A percentile compares a stretch with the other conserved stretches of the same genome.
phyloP scores from a whole-genome alignment of 2,888 invertebrate species.

The Limnephilus auricula region DNA sequence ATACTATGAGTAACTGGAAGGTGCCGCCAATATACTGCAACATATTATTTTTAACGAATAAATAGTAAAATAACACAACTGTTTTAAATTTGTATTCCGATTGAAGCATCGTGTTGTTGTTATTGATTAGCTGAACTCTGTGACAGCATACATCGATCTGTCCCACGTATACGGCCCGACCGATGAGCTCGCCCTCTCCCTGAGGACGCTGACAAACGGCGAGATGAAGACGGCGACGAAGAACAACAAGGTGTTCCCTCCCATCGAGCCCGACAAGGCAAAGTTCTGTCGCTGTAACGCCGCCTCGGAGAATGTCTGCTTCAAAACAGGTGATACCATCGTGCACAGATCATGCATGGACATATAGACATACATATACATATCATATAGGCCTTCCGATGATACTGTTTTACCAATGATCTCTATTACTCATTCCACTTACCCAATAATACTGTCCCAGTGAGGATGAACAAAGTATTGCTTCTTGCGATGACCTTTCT shows the following conservation, averaged over 20 bases:
- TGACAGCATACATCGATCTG: conserved; percentile 69
- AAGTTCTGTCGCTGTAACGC: conserved; percentile 49
- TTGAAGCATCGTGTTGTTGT: too few species aligned
- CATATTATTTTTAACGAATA: too few species aligned
- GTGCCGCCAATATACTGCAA: too few species aligned
- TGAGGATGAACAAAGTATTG: neutral
- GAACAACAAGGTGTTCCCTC: conserved; percentile 67
- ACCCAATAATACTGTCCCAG: neutral
- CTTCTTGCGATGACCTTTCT: neutral
- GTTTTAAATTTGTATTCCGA: neutral
- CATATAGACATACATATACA: too few species aligned
- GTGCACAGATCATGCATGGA: neutral
- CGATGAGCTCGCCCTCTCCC: conserved; percentile 63
- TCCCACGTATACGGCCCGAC: conserved; percentile 70
- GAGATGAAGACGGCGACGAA: conserved; percentile 67
- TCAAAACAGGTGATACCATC: conserved; percentile 53
- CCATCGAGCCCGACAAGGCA: conserved; percentile 53
- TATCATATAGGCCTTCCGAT: neutral
- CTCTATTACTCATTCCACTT: neutral
- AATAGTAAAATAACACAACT: too few species aligned
- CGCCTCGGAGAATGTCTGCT: conserved; percentile 57
- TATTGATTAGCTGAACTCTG: conserved; percentile 62
- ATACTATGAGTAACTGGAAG: too few species aligned
- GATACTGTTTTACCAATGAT: neutral
- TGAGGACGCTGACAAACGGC: conserved; percentile 68